Percentiles rank a stretch among this genome's conserved stretches.
Evolutionary conservation across 2,888 invertebrate species (phyloP).

Genomic region (Deilephila porcellus): DNA sequence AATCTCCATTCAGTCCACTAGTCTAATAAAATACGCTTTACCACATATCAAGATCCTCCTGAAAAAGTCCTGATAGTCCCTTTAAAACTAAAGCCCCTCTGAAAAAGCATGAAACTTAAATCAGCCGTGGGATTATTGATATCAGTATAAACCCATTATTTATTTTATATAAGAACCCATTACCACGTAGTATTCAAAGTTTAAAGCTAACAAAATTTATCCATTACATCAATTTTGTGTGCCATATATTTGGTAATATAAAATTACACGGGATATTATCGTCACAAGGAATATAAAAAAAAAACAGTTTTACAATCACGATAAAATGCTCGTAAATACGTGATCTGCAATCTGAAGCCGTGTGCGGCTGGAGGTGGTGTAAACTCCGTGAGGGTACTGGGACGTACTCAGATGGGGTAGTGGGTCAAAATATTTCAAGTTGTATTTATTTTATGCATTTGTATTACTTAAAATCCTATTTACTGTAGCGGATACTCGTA

Average conservation of each 20-base stretch:
- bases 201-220: not conserved
- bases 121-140: not conserved
- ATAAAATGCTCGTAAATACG: constrained; percentile 32
- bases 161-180: not conserved
- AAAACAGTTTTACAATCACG: constrained; percentile 28
- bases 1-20: too few species aligned
- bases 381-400: constrained; percentile 10
- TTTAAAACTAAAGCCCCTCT: too few species aligned
- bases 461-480: too few species aligned
- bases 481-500: too few species aligned
- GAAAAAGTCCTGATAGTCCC: too few species aligned
- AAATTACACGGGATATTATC: constrained; percentile 11
- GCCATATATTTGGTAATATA: constrained; percentile 12
- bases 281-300: constrained; percentile 24
- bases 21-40: too few species aligned
- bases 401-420: not conserved
- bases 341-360: constrained; percentile 30
- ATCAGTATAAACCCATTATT: too few species aligned
- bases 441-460: too few species aligned
- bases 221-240: constrained; percentile 20
- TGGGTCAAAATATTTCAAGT: not conserved
- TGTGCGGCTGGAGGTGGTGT: constrained; percentile 26
- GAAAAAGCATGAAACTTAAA: not conserved
- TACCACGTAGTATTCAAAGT: not conserved
- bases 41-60: too few species aligned